Conservation (phyloP, 2,888 invertebrate genomes). For the Chrysodeixis includens region DNA sequence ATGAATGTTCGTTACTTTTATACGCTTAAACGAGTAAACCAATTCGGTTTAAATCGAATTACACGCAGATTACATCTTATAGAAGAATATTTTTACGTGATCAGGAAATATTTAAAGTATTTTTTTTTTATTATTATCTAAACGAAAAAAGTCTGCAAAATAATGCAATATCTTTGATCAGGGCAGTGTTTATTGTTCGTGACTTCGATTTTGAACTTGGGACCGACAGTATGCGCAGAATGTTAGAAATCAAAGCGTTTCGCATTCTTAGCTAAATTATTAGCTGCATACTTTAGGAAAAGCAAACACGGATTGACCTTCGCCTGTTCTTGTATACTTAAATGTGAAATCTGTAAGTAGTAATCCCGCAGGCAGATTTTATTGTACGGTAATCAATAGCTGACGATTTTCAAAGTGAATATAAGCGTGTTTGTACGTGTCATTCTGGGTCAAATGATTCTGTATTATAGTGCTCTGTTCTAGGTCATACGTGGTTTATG, state of each 20-base stretch:
- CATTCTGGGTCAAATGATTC: background rate
- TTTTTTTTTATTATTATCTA: too few species aligned
- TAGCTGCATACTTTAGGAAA: conserved; percentile 49
- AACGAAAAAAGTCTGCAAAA: background rate
- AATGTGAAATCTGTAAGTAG: conserved; percentile 3
- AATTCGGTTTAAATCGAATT: too few species aligned
- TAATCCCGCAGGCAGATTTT: background rate
- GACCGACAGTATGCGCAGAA: conserved; percentile 71
- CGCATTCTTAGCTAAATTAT: conserved; percentile 69
- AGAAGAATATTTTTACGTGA: too few species aligned
- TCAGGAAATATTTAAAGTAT: too few species aligned
- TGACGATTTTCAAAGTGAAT: background rate
- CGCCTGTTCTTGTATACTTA: background rate
- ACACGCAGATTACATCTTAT: too few species aligned
- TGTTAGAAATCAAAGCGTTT: conserved; percentile 71
- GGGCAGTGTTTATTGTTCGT: conserved; percentile 15
- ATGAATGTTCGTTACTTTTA: too few species aligned
- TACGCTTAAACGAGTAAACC: too few species aligned
- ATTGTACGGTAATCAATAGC: too few species aligned
- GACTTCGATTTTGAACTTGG: conserved; percentile 44
- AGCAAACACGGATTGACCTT: conserved; percentile 4
- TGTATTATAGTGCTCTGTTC: background rate
- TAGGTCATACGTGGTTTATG: conserved; percentile 38
- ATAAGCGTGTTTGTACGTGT: background rate
- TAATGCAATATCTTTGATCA: too few species aligned